Evolutionary conservation across 2,113 vertebrate genomes (phyloP).

Genomic region (Mugil cephalus): DNA sequence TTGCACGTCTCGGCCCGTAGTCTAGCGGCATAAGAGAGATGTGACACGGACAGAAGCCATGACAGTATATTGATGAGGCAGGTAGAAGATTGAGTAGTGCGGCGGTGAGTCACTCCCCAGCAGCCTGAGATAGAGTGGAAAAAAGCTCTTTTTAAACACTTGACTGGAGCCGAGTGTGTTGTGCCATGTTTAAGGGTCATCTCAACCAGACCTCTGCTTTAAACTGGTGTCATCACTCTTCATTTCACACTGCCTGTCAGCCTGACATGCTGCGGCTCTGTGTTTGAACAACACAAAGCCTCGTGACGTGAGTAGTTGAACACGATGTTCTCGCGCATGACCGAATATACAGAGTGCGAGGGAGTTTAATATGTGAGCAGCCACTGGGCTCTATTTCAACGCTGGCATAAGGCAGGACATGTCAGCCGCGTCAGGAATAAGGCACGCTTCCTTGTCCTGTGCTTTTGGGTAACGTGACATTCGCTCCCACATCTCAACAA

Average conservation of each 20-base stretch:
- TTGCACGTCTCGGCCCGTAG: constrained; percentile 23
- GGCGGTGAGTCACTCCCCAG: constrained; percentile 31
- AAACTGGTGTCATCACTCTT: constrained; percentile 76
- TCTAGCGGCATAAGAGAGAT: constrained; percentile 33
- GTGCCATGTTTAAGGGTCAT: constrained; percentile 77
- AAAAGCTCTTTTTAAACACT: constrained; percentile 67
- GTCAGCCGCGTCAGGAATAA: constrained; percentile 22
- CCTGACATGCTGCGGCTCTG: constrained; percentile 52
- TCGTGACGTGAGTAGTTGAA: constrained; percentile 43
- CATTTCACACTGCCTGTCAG: constrained; percentile 72
- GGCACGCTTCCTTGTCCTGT: constrained; percentile 10
- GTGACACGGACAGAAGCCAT: constrained; percentile 44
- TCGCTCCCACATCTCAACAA: too few species aligned
- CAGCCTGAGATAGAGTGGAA: constrained; percentile 65
- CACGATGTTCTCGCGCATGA: constrained; percentile 50
- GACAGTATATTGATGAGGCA: constrained; percentile 45
- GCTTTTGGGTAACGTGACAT: constrained; percentile 16
- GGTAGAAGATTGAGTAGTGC: constrained; percentile 40
- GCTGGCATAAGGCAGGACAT: constrained; percentile 16
- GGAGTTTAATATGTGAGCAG: constrained; percentile 15
- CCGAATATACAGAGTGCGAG: constrained; percentile 24
- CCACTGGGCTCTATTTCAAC: constrained; percentile 25
- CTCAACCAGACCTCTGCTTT: constrained; percentile 67
- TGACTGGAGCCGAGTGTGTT: constrained; percentile 68
- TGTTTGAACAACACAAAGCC: constrained; percentile 67